phyloP scores from a whole-genome alignment of 2,888 invertebrate genomes.

The Acholoe squamosa region DNA sequence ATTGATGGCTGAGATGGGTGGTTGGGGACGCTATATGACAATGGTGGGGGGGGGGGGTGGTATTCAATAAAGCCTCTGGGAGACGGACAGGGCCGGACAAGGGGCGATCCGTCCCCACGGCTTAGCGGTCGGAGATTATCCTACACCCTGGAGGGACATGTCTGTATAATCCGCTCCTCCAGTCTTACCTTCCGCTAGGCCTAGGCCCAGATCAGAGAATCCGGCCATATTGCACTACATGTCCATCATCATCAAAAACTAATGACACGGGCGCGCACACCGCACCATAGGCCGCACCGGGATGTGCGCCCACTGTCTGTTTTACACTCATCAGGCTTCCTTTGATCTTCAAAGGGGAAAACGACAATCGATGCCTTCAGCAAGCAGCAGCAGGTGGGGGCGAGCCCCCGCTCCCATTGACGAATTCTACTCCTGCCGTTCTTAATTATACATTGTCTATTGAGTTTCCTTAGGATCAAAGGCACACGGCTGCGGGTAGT shows the following conservation, averaged over 20 bases:
- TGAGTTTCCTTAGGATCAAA: conserved; percentile 50
- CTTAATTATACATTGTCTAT: conserved; percentile 57
- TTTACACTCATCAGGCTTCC: conserved; percentile 4
- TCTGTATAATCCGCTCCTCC: conserved; percentile 1
- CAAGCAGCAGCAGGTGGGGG: conserved; percentile 40
- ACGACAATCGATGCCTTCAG: conserved; percentile 39
- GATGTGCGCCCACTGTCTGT: conserved; percentile 14
- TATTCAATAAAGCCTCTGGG: neutral
- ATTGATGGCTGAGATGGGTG: neutral
- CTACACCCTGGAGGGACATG: neutral
- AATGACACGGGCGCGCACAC: conserved; percentile 8
- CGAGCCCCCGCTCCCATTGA: neutral
- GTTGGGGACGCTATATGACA: neutral
- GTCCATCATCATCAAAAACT: conserved; percentile 13
- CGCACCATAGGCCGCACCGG: neutral
- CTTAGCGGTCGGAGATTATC: neutral
- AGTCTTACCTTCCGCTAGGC: neutral
- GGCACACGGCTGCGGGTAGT: neutral
- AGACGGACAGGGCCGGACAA: neutral
- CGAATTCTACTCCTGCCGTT: conserved; percentile 22
- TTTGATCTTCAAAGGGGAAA: conserved; percentile 45
- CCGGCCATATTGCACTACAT: neutral
- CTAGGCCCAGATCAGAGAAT: neutral
- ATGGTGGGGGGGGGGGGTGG: too few species aligned
- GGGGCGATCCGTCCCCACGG: neutral